Evolutionary conservation across 2,113 vertebrate species (phyloP).

Genomic region (Lasiurus borealis): DNA sequence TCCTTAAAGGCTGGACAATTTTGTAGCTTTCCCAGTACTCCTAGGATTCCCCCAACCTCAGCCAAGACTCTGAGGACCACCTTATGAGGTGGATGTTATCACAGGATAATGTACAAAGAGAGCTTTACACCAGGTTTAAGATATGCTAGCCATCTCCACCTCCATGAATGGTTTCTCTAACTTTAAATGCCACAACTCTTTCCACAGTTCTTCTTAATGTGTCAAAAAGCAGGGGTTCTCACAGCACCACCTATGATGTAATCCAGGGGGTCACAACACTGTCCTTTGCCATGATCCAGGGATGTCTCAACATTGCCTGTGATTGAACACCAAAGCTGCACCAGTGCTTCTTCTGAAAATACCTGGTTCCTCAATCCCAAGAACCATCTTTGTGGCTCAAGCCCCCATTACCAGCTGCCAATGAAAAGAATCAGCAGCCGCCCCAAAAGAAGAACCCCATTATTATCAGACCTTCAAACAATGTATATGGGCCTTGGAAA

Average conservation of each 20-base stretch:
- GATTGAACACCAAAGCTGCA: background rate
- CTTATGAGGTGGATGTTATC: background rate
- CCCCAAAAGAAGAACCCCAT: background rate
- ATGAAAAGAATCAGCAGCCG: background rate
- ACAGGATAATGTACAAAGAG: background rate
- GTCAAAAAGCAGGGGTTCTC: background rate
- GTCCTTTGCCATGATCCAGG: background rate
- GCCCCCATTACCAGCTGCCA: background rate
- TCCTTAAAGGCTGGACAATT: background rate
- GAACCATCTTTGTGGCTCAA: background rate
- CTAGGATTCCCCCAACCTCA: background rate
- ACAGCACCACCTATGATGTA: background rate
- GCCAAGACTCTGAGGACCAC: background rate
- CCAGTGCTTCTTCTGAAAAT: background rate
- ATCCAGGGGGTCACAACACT: background rate
- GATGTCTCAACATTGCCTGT: background rate
- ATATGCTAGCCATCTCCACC: too few relatives aligned
- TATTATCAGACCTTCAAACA: background rate
- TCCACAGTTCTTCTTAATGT: background rate
- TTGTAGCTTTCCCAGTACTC: background rate
- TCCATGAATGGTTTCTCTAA: background rate
- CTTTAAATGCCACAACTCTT: background rate
- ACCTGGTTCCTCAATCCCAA: background rate
- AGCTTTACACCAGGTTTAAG: background rate
- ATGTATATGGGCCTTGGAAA: constrained; percentile 49